A percentile compares a stretch with the other conserved stretches of the same genome.
Evolutionary conservation across 2,797 vertebrate genomes (phyloP).

Genomic region (Falco rusticolus): DNA sequence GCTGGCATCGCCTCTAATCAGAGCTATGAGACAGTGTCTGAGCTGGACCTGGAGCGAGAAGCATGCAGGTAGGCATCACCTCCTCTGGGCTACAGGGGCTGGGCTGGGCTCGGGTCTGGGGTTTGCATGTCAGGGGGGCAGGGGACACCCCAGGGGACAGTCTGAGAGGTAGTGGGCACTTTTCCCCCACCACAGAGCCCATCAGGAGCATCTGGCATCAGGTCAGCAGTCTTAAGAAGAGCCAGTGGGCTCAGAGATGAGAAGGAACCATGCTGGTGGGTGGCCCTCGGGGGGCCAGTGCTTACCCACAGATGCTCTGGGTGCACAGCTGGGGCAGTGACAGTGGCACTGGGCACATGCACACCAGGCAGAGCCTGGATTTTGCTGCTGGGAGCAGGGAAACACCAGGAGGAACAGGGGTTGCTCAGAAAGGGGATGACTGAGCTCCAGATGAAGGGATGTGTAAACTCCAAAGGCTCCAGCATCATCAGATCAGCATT

Average conservation of each 20-base stretch:
- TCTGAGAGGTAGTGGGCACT: accelerated
- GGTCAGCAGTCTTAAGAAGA: not conserved
- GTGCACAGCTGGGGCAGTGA: not conserved
- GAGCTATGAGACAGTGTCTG: slow-evolving; percentile 58
- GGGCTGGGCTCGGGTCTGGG: not conserved
- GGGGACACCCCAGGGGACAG: not conserved
- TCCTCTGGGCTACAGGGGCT: not conserved
- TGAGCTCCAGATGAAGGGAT: not conserved
- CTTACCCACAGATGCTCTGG: not conserved
- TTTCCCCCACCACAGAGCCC: accelerated
- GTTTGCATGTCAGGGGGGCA: not conserved
- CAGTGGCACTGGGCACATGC: not conserved
- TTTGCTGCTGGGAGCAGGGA: not conserved
- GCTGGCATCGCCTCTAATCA: slow-evolving; percentile 38
- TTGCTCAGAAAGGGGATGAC: not conserved
- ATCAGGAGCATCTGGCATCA: not conserved
- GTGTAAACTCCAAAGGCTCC: not conserved
- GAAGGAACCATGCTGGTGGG: not conserved
- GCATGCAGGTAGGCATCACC: slow-evolving; percentile 57
- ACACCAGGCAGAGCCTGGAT: not conserved
- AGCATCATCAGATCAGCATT: not conserved
- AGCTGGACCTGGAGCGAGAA: slow-evolving; percentile 54
- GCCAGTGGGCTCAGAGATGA: accelerated
- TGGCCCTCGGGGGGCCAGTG: accelerated
- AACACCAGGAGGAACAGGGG: accelerated